A percentile compares a stretch with the other conserved stretches of the same genome.
Evolutionary conservation across 1,140 invertebrate species (phyloP).

Genomic region (Limonius californicus): DNA sequence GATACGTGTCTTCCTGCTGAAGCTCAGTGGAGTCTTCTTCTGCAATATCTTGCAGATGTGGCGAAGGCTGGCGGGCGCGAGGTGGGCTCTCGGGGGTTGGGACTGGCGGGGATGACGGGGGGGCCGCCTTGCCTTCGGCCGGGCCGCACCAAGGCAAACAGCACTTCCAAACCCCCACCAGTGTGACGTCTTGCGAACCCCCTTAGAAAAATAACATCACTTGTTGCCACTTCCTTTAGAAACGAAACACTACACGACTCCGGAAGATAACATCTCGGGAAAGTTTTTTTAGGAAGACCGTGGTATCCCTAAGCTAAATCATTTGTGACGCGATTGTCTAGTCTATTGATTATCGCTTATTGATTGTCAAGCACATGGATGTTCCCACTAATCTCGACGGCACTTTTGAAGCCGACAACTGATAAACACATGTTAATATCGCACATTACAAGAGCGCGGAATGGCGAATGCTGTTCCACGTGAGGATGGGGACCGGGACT

Average conservation of each 20-base stretch:
- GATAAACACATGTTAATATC: not conserved
- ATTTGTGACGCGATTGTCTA: not conserved
- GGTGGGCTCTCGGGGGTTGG: slow-evolving; percentile 22
- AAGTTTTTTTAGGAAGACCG: not conserved
- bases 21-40: slow-evolving; percentile 42
- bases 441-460: not conserved
- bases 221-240: slow-evolving; percentile 11
- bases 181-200: slow-evolving; percentile 36
- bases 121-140: slow-evolving; percentile 42
- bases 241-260: slow-evolving; percentile 7
- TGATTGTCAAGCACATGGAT: slow-evolving; percentile 6
- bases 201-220: slow-evolving; percentile 13
- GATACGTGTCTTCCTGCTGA: slow-evolving; percentile 25
- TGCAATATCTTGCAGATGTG: slow-evolving; percentile 44
- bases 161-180: slow-evolving; percentile 48
- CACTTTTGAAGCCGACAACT: not conserved
- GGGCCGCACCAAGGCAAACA: slow-evolving; percentile 48
- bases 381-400: slow-evolving; percentile 1
- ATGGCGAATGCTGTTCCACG: not conserved
- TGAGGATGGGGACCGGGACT: not conserved
- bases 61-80: slow-evolving; percentile 33
- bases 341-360: slow-evolving; percentile 10
- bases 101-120: slow-evolving; percentile 34
- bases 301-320: too few relatives aligned
- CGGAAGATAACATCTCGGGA: not conserved